Evolutionary conservation across 2,113 vertebrate genomes (phyloP), one percentile per base, ranked within the genome.

Genomic region (Jaculus jaculus): DNA sequence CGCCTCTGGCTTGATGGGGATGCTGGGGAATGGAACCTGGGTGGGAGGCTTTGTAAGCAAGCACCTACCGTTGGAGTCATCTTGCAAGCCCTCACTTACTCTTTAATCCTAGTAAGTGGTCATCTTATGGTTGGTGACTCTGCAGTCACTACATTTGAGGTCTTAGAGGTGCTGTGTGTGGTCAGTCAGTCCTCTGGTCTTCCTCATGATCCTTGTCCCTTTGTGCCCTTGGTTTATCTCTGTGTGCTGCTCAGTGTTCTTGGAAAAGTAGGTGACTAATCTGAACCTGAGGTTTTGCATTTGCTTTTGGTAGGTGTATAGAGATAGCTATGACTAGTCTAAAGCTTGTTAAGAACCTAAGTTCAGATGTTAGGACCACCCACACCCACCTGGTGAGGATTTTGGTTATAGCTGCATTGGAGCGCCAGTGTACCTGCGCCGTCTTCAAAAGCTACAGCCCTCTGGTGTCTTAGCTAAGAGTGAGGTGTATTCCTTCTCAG

Each of bases 261-360:
- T 87, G 39, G 82, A 89, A 81, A 87, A 87, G 26, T 85, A 0
- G 65, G 77, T 69, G 75, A 77, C 3, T 77, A 89, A 87, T 73
- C 21, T 54, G 34, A 91, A 60, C 16, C 80, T 65, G 86, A 51
- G 37, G 65, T 78, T 92, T 94, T 94, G 79, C 30, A 18, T 93
- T 92, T 95, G 39, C 28, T 89, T 95, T 58, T 92, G 37, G 26
- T 94, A 58, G n/a, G n/a, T 81, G 32, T 82, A n/a, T 83, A 24
- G 78, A 87, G 86, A n/a, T n/a, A n/a, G n/a, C n/a, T 39, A 73
- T 66, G 80, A 51, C 32, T 17, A 93, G 10, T 83, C 10, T 42
- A 82, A 74, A 82, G 74, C 39, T 34, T 13, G 68, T 88, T 92
- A 96, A 92, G 34, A 32, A 80, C 2, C 32, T 92, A 89, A 34